These are phyloP conservation scores for Panurus biarmicus DNA, from an alignment of 2,113 vertebrate species.

Conservation along the genomic window DNA sequence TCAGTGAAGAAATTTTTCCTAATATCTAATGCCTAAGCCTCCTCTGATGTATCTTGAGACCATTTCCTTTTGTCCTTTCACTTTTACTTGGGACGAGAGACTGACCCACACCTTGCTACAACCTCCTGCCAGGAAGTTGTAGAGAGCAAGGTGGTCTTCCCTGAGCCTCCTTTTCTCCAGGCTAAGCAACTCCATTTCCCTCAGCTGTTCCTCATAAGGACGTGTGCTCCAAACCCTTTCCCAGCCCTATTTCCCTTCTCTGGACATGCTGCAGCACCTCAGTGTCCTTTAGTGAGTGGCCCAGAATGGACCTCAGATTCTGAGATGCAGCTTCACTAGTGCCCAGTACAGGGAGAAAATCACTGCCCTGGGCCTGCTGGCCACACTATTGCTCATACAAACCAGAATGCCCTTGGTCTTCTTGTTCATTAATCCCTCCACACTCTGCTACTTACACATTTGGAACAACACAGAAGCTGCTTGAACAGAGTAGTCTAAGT, in stretches of 20 bases:
- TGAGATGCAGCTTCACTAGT: neutral
- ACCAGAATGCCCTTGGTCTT: neutral
- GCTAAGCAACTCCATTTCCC: neutral
- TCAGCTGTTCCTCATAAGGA: neutral
- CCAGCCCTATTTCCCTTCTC: neutral
- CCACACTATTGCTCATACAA: neutral
- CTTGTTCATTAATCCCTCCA: neutral
- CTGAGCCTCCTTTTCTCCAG: neutral
- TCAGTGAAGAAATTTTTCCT: neutral
- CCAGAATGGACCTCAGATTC: neutral
- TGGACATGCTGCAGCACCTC: neutral
- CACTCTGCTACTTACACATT: neutral
- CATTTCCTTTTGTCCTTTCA: neutral
- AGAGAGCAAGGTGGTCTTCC: neutral
- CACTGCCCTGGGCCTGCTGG: neutral
- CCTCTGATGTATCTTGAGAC: neutral
- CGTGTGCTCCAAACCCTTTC: neutral
- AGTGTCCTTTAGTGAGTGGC: neutral
- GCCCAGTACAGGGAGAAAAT: neutral
- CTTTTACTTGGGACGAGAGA: neutral
- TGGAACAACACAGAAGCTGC: neutral
- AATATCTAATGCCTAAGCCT: neutral
- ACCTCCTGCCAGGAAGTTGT: neutral
- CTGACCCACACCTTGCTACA: neutral
- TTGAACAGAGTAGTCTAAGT: neutral